Evolutionary conservation across 2,113 vertebrate genomes (phyloP).

Genomic region (Phalacrocorax brasilianus): DNA sequence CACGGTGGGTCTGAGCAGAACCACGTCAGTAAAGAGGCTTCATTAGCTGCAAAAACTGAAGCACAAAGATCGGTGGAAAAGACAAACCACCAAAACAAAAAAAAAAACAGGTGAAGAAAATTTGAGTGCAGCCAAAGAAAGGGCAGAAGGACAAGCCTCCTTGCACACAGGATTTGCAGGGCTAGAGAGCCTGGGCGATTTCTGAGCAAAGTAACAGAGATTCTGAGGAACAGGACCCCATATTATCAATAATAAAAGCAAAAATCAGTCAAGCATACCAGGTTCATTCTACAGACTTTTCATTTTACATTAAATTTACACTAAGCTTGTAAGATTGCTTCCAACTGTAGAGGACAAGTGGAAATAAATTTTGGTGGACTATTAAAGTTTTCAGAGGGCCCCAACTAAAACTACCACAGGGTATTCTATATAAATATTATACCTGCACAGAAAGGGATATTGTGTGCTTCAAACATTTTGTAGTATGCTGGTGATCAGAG

Average conservation of each 20-base stretch:
- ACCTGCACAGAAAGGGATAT: background rate
- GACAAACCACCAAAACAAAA: background rate
- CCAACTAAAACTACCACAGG: background rate
- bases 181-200: background rate
- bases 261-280: background rate
- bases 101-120: background rate
- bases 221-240: background rate
- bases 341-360: background rate
- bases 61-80: background rate
- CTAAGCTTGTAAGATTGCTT: background rate
- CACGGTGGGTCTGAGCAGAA: background rate
- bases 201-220: background rate
- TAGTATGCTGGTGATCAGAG: background rate
- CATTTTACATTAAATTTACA: background rate
- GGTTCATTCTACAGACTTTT: background rate
- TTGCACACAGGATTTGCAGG: accelerated
- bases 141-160: background rate
- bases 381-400: background rate
- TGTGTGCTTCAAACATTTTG: background rate
- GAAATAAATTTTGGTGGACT: background rate
- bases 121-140: background rate
- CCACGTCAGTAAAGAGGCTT: background rate
- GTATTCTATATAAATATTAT: background rate
- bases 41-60: background rate
- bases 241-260: background rate